These are phyloP conservation scores for Okapia johnstoni DNA, from an alignment of 2,113 vertebrate species.

Conservation along the genomic window DNA sequence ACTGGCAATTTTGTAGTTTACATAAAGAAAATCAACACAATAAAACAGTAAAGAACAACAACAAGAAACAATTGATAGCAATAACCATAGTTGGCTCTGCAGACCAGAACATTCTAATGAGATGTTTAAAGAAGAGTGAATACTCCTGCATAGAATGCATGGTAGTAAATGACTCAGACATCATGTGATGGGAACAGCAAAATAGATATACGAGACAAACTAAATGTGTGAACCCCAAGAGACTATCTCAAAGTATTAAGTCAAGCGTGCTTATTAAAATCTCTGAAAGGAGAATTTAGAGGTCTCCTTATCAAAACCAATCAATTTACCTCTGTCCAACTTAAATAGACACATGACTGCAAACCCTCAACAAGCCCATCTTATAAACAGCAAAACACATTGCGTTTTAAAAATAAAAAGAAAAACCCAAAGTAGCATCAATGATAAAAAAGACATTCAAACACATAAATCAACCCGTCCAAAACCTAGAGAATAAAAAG, in stretches of 20 bases:
- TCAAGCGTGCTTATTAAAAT: background rate
- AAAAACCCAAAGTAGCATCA: background rate
- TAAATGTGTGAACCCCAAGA: background rate
- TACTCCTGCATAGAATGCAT: conserved; percentile 39
- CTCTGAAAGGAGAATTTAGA: background rate
- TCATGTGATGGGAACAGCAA: conserved; percentile 20
- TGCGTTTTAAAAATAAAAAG: background rate
- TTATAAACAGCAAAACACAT: background rate
- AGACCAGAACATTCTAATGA: background rate
- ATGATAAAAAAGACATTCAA: background rate
- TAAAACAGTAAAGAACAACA: background rate
- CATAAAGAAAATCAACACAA: background rate
- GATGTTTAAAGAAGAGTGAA: conserved; percentile 27
- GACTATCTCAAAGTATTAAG: no score
- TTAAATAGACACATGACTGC: background rate
- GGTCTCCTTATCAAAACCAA: background rate
- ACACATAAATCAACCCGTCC: background rate
- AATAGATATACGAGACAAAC: background rate
- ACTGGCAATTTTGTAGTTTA: conserved; percentile 54
- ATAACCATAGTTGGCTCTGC: background rate
- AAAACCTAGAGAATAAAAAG: background rate
- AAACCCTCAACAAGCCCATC: background rate
- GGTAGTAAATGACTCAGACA: conserved; percentile 39
- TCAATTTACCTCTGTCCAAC: background rate
- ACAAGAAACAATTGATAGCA: background rate